Evolutionary conservation across 2,797 vertebrate species (phyloP).

Genomic region (Peromyscus aztecus): DNA sequence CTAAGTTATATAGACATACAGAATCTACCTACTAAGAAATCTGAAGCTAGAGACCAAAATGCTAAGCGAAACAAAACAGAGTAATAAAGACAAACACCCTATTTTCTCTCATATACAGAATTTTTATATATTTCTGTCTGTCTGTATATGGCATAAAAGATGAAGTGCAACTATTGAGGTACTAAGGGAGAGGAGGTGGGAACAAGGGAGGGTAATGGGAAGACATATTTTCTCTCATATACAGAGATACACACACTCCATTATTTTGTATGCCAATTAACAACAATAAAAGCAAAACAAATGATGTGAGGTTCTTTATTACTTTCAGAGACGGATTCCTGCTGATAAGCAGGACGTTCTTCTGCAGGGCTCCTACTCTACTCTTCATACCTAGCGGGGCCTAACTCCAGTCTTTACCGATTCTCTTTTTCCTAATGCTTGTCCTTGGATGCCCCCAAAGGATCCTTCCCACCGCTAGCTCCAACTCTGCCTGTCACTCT

Average conservation of each 20-base stretch:
- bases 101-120: background rate
- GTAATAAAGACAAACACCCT: background rate
- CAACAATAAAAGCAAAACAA: background rate
- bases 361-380: background rate
- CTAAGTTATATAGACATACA: constrained; percentile 51
- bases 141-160: background rate
- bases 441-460: background rate
- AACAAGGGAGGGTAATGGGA: background rate
- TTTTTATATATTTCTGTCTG: background rate
- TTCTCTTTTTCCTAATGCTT: constrained; percentile 30
- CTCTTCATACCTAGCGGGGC: background rate
- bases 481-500: constrained; percentile 32
- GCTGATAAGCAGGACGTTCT: constrained; percentile 35
- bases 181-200: background rate
- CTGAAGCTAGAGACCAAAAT: constrained; percentile 4
- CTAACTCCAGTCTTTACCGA: constrained; percentile 20
- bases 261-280: background rate
- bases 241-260: background rate
- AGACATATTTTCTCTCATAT: background rate
- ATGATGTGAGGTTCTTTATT: background rate
- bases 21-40: constrained; percentile 43
- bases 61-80: background rate
- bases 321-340: constrained; percentile 37
- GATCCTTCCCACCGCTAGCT: constrained; percentile 4
- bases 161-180: background rate